These are phyloP conservation scores for Drosophila aldrichi DNA, from an alignment of 2,888 invertebrate species.

Conservation along the genomic window DNA sequence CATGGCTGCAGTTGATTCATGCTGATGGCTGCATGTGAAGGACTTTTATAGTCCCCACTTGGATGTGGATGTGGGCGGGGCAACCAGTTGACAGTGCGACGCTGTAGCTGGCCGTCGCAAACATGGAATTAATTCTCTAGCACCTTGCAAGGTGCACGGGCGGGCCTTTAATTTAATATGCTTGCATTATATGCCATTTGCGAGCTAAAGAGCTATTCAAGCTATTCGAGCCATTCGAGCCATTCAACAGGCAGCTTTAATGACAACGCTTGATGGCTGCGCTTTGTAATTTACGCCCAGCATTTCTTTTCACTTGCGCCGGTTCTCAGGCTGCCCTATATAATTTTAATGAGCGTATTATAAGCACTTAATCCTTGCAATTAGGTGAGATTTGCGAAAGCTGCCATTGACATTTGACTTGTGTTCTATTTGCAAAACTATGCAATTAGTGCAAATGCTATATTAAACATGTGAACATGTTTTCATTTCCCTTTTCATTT, in stretches of 20 bases:
- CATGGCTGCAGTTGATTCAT: slow-evolving; percentile 21
- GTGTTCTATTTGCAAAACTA: slow-evolving; percentile 2
- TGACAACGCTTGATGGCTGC: slow-evolving; percentile 36
- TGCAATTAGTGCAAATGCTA: slow-evolving; percentile 11
- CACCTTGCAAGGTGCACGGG: background rate
- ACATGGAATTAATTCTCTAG: slow-evolving; percentile 2
- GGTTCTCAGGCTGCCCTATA: slow-evolving; percentile 9
- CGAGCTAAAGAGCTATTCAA: slow-evolving; percentile 1
- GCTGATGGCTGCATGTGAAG: background rate
- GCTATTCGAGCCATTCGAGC: slow-evolving; percentile 3
- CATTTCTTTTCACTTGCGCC: slow-evolving; percentile 20
- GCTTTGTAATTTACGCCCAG: slow-evolving; percentile 28
- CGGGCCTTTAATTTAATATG: slow-evolving; percentile 29
- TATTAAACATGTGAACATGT: too few relatives aligned
- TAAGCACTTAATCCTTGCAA: slow-evolving; percentile 10
- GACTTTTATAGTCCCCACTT: slow-evolving; percentile 27
- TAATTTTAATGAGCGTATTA: slow-evolving; percentile 8
- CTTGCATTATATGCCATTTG: slow-evolving; percentile 2
- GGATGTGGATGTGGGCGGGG: slow-evolving; percentile 4
- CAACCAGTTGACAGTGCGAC: slow-evolving; percentile 5
- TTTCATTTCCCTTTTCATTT: background rate
- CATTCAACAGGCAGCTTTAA: slow-evolving; percentile 17
- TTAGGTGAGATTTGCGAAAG: slow-evolving; percentile 53
- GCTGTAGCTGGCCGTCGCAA: background rate
- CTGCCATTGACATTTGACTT: slow-evolving; percentile 55